Conservation (phyloP, 2,113 vertebrate genomes). For the Todiramphus saurophagus region DNA sequence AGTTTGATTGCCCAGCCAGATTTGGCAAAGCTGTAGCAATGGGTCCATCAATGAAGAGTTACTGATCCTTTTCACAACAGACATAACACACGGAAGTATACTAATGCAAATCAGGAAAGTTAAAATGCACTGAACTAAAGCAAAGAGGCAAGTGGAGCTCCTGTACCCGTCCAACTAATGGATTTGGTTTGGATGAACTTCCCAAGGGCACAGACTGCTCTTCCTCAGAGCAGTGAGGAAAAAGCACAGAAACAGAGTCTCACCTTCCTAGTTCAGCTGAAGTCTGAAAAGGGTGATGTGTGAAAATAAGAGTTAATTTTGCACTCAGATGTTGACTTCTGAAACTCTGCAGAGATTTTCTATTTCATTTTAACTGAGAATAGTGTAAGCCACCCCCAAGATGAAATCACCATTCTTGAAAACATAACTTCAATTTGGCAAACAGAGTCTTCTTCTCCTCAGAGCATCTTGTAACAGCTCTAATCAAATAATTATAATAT, state of each 20-base stretch:
- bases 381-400: fast-evolving
- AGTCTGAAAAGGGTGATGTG: not conserved
- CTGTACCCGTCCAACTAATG: not conserved
- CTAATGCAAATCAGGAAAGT: not conserved
- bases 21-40: not conserved
- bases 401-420: not conserved
- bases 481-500: constrained; percentile 29
- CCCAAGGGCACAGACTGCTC: not conserved
- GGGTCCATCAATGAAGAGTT: not conserved
- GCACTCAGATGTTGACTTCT: not conserved
- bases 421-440: not conserved
- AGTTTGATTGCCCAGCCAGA: not conserved
- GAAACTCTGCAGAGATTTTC: not conserved
- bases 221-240: not conserved
- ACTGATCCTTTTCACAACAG: not conserved
- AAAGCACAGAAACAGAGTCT: not conserved
- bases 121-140: not conserved
- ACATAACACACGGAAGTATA: fast-evolving
- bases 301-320: not conserved
- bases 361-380: not conserved
- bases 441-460: not conserved
- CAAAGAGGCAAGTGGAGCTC: not conserved
- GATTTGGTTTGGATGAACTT: not conserved
- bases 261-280: not conserved
- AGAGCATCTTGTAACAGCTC: not conserved